Percentiles rank a stretch among this genome's conserved stretches.
phyloP scores from a whole-genome alignment of 2,888 invertebrate species.

The Amphipyra berbera region DNA sequence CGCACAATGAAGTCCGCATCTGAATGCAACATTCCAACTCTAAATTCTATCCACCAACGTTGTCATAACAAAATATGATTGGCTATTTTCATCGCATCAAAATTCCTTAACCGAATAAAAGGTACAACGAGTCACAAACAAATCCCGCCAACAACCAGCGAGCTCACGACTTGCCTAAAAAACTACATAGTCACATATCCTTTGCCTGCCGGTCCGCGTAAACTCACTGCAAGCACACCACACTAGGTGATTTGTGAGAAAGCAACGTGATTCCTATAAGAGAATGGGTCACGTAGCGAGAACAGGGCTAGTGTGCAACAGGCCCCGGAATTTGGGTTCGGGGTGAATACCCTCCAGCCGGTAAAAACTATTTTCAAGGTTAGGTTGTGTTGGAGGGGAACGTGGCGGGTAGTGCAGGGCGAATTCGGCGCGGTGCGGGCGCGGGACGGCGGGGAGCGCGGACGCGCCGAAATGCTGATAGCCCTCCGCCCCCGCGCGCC shows the following conservation, averaged over 20 bases:
- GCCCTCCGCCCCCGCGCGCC: conserved; percentile 72
- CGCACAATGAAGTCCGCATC: not conserved
- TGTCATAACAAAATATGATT: conserved; percentile 63
- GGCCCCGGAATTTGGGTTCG: conserved; percentile 87
- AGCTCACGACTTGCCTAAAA: conserved; percentile 83
- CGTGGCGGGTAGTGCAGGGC: conserved; percentile 85
- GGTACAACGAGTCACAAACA: conserved; percentile 78
- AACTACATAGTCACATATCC: conserved; percentile 87
- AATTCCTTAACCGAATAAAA: conserved; percentile 73
- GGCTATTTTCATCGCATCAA: conserved; percentile 74
- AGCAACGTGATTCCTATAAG: conserved; percentile 72
- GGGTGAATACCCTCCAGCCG: conserved; percentile 89
- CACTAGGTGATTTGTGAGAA: conserved; percentile 68
- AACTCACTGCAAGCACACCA: conserved; percentile 72
- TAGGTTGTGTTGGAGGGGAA: conserved; percentile 86
- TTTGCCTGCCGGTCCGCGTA: conserved; percentile 81
- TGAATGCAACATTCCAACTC: conserved; percentile 18
- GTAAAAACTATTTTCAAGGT: conserved; percentile 90
- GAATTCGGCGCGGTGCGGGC: conserved; percentile 79
- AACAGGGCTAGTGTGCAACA: conserved; percentile 81
- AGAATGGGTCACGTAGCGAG: conserved; percentile 66
- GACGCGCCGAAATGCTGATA: conserved; percentile 89
- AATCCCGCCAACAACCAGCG: conserved; percentile 76
- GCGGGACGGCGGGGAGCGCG: conserved; percentile 68
- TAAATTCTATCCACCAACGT: conserved; percentile 19